Base-by-base conservation (phyloP, 2,888 invertebrate genomes). In the Phaonia tiefii region DNA sequence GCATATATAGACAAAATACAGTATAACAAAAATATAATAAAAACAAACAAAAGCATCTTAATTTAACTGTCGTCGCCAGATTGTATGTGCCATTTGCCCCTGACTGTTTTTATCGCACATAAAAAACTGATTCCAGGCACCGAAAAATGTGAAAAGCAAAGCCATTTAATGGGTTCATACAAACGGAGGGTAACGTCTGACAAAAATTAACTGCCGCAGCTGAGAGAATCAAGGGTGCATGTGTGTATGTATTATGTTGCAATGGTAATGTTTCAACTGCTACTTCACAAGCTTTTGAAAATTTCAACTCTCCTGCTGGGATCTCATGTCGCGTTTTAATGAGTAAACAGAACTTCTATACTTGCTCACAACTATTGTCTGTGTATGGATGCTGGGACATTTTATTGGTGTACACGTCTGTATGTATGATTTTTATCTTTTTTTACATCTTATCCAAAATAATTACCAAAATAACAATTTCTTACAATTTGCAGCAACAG, bases 391-490 rank as follows among this genome's bases (percentile, higher is more conserved):
- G 46, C 39, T 54, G 49, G 69, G n/a, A n/a, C n/a, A n/a, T 25
- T 63, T 31, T 20, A 3, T 13, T 39, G 37, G 31, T 54, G 17
- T 49, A 26, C 42, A 5, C 65, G 25, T 63, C n/a, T 58, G 25
- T 49, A 26, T 67, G 46, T 69, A 44, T 73, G 72, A 73, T 56
- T 22, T 13, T 46, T 54, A 10, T 49, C 67, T 39, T 22, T 65
- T 46, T 65, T 20, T 77, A 74, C 79, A 83, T 79, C 81, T 84
- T 84, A 81, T 83, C 80, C 83, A 67, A 84, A 83, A 84, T 84
- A 83, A 85, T 84, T 85, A 83, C 83, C 84, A 84, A 83, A 83
- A 84, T 84, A 84, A 84, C 72, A 80, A 82, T 82, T 84, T 83
- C 79, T 79, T 66, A 69, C 79, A 84, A 78, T 79, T 80, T 72